These are phyloP conservation scores for Cygnus buccinator DNA, from an alignment of 2,113 vertebrate species.

Conservation along the genomic window DNA sequence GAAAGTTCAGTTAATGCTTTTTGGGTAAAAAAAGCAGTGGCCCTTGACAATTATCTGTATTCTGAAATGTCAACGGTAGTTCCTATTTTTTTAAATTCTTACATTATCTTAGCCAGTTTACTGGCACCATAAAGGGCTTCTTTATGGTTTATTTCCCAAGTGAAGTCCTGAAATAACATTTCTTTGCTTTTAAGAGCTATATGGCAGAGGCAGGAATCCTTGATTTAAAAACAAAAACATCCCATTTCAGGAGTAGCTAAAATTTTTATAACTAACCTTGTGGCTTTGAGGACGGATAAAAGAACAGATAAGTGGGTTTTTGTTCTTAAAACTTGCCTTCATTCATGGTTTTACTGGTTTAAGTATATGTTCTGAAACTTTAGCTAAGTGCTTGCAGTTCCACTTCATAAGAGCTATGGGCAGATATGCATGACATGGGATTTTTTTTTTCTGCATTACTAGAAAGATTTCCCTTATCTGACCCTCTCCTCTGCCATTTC, in stretches of 20 bases:
- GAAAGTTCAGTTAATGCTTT: background rate
- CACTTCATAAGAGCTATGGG: background rate
- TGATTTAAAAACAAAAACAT: background rate
- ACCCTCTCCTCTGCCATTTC: background rate
- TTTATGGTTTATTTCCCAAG: background rate
- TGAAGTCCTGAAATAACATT: background rate
- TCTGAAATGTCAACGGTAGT: background rate
- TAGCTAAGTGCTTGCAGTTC: background rate
- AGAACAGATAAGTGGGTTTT: background rate
- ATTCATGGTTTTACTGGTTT: background rate
- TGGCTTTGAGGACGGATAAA: background rate
- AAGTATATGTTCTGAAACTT: background rate
- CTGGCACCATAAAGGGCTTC: background rate
- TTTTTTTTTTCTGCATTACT: background rate
- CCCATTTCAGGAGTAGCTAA: background rate
- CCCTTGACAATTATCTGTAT: background rate
- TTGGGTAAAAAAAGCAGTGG: background rate
- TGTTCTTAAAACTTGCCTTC: background rate
- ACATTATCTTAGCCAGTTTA: background rate
- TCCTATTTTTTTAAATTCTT: background rate
- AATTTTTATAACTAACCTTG: background rate
- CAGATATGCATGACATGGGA: fast-evolving
- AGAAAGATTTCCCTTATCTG: background rate
- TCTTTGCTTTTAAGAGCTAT: background rate
- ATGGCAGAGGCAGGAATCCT: background rate